Percentiles rank a stretch among this genome's conserved stretches.
Evolutionary conservation across 2,113 vertebrate species (phyloP).

Genomic region (Hoplias malabaricus): DNA sequence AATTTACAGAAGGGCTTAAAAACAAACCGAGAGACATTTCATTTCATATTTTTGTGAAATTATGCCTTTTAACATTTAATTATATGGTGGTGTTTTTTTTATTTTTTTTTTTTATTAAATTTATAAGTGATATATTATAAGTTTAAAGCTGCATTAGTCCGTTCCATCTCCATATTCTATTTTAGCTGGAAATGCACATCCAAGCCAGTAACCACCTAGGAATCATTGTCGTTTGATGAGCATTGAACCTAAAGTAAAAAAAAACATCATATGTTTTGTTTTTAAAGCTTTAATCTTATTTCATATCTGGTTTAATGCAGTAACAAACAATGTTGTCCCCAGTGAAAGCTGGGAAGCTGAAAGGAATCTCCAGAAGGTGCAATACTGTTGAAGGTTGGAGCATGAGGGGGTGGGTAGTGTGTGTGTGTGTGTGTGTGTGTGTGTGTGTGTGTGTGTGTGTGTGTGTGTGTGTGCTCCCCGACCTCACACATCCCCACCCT

Average conservation of each 20-base stretch:
- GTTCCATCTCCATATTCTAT: neutral
- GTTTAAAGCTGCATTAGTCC: too few species aligned
- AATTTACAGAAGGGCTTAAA: neutral
- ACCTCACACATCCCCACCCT: conserved; percentile 38
- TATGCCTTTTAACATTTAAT: neutral
- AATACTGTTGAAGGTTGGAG: conserved; percentile 11
- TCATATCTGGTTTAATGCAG: neutral
- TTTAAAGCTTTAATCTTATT: neutral
- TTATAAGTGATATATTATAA: too few species aligned
- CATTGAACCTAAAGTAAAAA: neutral
- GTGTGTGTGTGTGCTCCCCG: conserved; percentile 7
- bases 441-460: too few species aligned
- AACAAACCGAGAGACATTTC: neutral
- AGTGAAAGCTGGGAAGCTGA: neutral
- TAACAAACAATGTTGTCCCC: neutral
- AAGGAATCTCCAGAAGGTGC: neutral
- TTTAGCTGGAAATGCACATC: too few species aligned
- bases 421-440: too few species aligned
- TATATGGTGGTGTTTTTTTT: neutral
- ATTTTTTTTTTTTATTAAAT: too few species aligned
- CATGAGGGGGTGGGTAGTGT: neutral
- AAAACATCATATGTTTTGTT: too few species aligned
- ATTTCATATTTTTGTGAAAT: neutral
- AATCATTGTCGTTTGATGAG: neutral
- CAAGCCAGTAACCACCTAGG: neutral